Conservation (phyloP, 2,113 vertebrate genomes). For the Daboia siamensis region DNA sequence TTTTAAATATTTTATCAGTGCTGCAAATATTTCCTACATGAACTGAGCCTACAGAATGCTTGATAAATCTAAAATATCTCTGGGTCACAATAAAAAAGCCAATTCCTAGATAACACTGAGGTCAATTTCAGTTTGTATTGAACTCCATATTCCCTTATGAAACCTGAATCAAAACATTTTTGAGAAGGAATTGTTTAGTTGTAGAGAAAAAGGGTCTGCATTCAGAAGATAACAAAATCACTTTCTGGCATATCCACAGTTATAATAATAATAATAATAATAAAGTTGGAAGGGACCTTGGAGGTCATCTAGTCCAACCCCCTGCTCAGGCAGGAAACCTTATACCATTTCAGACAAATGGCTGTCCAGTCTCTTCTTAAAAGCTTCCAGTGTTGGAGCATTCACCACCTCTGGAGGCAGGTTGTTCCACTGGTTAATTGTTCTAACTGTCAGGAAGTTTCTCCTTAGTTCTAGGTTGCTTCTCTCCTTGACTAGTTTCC, state of each 20-base stretch:
- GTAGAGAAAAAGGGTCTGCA: not conserved
- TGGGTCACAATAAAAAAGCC: not conserved
- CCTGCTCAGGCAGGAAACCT: no score
- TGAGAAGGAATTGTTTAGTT: not conserved
- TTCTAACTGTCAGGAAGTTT: no score
- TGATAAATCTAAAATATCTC: not conserved
- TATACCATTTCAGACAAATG: no score
- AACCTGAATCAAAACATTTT: not conserved
- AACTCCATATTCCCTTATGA: not conserved
- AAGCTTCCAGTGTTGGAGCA: no score
- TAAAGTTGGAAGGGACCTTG: no score
- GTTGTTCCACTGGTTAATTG: no score
- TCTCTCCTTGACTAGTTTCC: no score
- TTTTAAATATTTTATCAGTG: not conserved
- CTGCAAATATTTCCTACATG: not conserved
- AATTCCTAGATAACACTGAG: not conserved
- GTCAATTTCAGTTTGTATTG: not conserved
- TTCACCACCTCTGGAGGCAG: no score
- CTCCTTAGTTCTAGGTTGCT: no score
- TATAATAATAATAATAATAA: no score
- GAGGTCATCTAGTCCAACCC: no score
- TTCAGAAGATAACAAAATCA: not conserved
- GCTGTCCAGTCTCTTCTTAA: no score
- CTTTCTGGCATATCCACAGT: not conserved
- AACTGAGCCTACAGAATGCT: not conserved